Base-by-base conservation (phyloP, 1,140 invertebrate species). In the Bombus confusus region DNA sequence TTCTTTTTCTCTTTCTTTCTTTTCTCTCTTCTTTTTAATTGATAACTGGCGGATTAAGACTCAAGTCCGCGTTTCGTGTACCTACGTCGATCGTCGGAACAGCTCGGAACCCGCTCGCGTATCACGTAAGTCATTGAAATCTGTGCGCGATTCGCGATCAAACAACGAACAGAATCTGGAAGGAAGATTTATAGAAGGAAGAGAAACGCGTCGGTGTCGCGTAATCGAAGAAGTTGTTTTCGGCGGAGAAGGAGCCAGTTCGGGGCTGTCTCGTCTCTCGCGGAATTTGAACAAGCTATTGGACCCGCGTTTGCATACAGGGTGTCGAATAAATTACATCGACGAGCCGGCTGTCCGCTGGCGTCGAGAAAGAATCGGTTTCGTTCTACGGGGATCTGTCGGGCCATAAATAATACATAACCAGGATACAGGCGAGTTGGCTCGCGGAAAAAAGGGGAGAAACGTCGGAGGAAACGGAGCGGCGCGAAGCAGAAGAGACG, bases 381-480 rank as follows among this genome's bases (percentile, higher is more conserved):
- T 79, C 80, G 74, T 83, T 87, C 68, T 37, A 47, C 80, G 72
- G 28, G 89, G 90, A 92, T 92, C 88, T 87, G 83, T 85, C 86
- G 83, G 62, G 86, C 83, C 88, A 92, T 92, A 92, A 92, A 92
- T 92, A 92, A 92, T 92, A 92, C 92, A 92, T 92, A 75, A 73
- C 78, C 43, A 41, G 69, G 41, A 79, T 78, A 78, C 73, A 37
- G 57, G 43, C 80, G 69, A 69, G 34, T 22, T 43, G 64, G 25
- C 72, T 69, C 31, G 79, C 59, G 57, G 47, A 34, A 37, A 72
- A 86, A 77, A 83, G 64, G 34, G 62, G 57, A 57, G 68, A 73
- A 83, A 73, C 64, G 34, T 72, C 22, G 74, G 25, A 59, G 74
- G 41, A 59, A 72, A 62, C 37, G 41, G 13, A 59, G 75, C 28